Conservation (phyloP, 1,140 invertebrate genomes). For the Chrysopa pallens region DNA sequence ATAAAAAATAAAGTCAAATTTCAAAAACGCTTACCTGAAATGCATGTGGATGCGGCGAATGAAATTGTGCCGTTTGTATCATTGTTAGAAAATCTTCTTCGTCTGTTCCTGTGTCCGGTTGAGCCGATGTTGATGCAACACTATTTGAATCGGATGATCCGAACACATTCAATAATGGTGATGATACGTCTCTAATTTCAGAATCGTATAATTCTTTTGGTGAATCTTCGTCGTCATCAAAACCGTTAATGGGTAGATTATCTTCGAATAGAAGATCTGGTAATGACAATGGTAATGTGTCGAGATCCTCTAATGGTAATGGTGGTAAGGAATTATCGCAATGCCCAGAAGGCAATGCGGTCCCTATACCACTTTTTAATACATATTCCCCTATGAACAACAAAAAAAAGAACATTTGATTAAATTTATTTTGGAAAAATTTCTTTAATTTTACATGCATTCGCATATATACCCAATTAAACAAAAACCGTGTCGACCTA, state of each 20-base stretch:
- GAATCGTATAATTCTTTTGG: not conserved
- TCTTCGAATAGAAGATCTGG: conserved; percentile 52
- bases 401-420: conserved; percentile 2
- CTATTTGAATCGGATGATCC: not conserved
- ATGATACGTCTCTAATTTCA: not conserved
- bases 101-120: conserved; percentile 16
- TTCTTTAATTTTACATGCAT: too few species aligned
- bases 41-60: conserved; percentile 34
- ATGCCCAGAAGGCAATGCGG: conserved; percentile 8
- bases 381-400: conserved; percentile 37
- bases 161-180: not conserved
- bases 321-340: conserved; percentile 13
- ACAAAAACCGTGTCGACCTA: too few species aligned
- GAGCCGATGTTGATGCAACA: conserved; percentile 6
- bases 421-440: too few species aligned
- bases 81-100: conserved; percentile 31
- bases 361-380: conserved; percentile 27
- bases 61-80: conserved; percentile 47
- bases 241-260: conserved; percentile 48
- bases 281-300: conserved; percentile 15
- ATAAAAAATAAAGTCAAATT: not conserved
- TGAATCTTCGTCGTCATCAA: conserved; percentile 34
- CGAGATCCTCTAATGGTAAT: conserved; percentile 22
- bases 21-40: conserved; percentile 30
- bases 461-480: too few species aligned